These are phyloP conservation scores for Rhynchonema sp. DNA, from an alignment of 2,888 invertebrate species.

Conservation along the genomic window DNA sequence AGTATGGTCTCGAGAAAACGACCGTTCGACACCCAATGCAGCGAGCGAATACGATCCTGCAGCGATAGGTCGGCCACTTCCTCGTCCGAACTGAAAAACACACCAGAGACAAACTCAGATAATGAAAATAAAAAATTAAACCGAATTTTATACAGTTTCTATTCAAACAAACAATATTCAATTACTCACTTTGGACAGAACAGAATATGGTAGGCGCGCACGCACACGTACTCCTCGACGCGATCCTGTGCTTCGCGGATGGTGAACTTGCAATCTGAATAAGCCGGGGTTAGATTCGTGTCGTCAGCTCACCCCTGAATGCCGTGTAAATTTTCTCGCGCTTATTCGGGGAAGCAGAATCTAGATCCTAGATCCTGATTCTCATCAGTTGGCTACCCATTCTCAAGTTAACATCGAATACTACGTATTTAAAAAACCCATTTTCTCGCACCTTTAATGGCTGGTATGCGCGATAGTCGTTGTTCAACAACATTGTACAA, in stretches of 20 bases:
- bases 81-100: slow-evolving; percentile 52
- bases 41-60: slow-evolving; percentile 74
- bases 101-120: no score
- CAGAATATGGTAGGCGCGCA: slow-evolving; percentile 59
- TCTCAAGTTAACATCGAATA: no score
- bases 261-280: background rate
- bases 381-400: no score
- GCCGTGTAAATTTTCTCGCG: no score
- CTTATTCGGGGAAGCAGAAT: no score
- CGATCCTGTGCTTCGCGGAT: slow-evolving; percentile 65
- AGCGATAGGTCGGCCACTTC: slow-evolving; percentile 68
- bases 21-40: slow-evolving; percentile 86
- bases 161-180: background rate
- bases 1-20: slow-evolving; percentile 82
- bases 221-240: slow-evolving; percentile 80
- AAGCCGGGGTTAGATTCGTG: no score
- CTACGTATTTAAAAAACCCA: no score
- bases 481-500: slow-evolving; percentile 61
- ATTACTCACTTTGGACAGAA: slow-evolving; percentile 60
- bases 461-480: background rate
- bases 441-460: no score
- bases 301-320: no score
- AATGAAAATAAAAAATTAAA: no score
- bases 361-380: no score
- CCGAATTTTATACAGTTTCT: background rate